Conservation (phyloP, 2,888 invertebrate species). For the Cataglyphis rosenhaueri region DNA sequence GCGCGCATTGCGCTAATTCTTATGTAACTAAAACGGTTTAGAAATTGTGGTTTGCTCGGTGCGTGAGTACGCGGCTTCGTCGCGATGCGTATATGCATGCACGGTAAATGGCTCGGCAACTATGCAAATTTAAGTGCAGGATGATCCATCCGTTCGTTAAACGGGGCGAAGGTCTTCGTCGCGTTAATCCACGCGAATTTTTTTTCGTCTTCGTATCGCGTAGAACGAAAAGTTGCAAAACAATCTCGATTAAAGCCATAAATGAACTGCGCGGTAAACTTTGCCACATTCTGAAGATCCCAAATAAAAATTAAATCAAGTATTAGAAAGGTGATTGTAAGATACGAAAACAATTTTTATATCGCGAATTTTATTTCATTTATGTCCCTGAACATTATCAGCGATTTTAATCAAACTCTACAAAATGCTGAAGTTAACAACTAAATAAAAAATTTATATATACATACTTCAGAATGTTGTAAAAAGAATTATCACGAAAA, state of each 20-base stretch:
- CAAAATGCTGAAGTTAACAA: background rate
- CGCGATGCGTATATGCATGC: conserved; percentile 51
- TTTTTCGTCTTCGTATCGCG: conserved; percentile 49
- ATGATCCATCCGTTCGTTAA: conserved; percentile 81
- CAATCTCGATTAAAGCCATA: conserved; percentile 1
- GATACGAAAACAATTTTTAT: background rate
- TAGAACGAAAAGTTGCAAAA: background rate
- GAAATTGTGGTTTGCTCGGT: conserved; percentile 75
- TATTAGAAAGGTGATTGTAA: background rate
- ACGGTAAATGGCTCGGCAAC: conserved; percentile 74
- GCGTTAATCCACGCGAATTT: conserved; percentile 63
- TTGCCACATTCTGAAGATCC: background rate
- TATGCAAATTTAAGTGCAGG: conserved; percentile 83
- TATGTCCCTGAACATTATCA: background rate
- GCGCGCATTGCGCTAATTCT: conserved; percentile 70
- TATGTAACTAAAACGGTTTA: conserved; percentile 71
- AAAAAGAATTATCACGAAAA: background rate
- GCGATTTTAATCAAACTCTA: background rate
- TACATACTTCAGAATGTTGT: background rate
- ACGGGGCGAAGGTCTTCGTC: conserved; percentile 75
- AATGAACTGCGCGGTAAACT: background rate
- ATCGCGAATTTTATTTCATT: background rate
- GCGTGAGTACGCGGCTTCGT: conserved; percentile 62
- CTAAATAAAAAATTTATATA: background rate
- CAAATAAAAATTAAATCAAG: background rate